Evolutionary conservation across 1,140 invertebrate genomes (phyloP), one percentile per base, ranked within the genome.

Genomic region (Saccostrea cuccullata): DNA sequence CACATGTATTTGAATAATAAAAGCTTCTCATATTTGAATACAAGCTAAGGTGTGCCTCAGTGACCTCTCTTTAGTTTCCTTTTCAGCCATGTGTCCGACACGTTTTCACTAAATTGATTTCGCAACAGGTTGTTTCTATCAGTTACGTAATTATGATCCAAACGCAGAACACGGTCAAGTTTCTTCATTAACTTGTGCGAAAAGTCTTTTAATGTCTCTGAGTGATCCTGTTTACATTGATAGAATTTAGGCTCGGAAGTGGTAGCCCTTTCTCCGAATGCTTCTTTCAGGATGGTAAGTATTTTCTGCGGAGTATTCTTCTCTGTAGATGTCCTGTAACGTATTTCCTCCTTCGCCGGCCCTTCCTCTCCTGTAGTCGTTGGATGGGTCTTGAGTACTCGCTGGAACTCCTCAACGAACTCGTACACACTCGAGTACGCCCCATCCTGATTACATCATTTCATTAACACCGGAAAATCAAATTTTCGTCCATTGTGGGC

Each of bases 401-500:
- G 36, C 5, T 84, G 17, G 11, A 88, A 9, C 12, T 88, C 87
- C 23, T 88, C 83, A 36, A 84, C 20, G 36, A 88, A 88, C 55
- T 88, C 83, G 4, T 88, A 84, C 1, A 88, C 67, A 56, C 82
- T 85, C 17, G 23, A 55, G 15, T 40, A 26, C 6, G 56, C 87
- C 2, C 82, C 58, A 40, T 20, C 86, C 36, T 36, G 2, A 36
- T 36, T 36, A 36, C 30, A 60, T 23, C 15, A 64, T 12, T 26
- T 85, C 30, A 87, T 77, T 30, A 77, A 40, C 73, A 77, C 73
- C 6, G 73, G 73, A 40, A 77, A 77, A 23, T 77, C n/a, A 87
- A 89, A 89, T 67, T 23, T 84, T 36, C 30, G 23, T 15, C 88
- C 88, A 89, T 89, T 86, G 60, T 89, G 89, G n/a, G 89, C 89